Percentiles rank a stretch among this genome's conserved stretches.
phyloP scores from a whole-genome alignment of 1,140 invertebrate species.

The Steinernema feltiae region DNA sequence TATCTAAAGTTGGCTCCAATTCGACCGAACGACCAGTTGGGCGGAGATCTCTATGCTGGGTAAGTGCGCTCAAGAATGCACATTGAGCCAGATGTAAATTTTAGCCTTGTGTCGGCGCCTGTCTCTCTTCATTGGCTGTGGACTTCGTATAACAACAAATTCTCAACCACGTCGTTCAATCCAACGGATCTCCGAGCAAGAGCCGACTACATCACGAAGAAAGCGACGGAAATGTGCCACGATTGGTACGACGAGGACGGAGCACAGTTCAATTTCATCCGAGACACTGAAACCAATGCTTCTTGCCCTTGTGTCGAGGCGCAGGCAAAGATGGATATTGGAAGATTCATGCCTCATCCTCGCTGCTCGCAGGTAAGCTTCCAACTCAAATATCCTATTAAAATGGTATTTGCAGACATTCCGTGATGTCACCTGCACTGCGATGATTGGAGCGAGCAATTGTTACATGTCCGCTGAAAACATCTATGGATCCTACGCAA shows the following conservation, averaged over 20 bases:
- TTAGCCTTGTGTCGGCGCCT: conserved; percentile 52
- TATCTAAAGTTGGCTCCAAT: conserved; percentile 55
- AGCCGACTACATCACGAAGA: conserved; percentile 46
- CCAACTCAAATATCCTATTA: not conserved
- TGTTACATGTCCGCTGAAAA: conserved; percentile 56
- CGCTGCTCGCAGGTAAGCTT: conserved; percentile 47
- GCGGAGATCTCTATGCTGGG: conserved; percentile 11
- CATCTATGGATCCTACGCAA: conserved; percentile 53
- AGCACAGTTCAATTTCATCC: conserved; percentile 53
- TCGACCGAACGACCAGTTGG: conserved; percentile 24
- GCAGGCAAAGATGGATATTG: conserved; percentile 50
- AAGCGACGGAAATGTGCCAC: conserved; percentile 57
- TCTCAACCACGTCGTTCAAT: conserved; percentile 43
- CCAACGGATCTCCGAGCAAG: conserved; percentile 38
- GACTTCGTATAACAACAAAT: conserved; percentile 54
- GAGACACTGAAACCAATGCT: conserved; percentile 54
- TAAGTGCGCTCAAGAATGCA: not conserved
- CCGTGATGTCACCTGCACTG: conserved; percentile 56
- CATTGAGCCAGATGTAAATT: not conserved
- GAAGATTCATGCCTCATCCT: conserved; percentile 57
- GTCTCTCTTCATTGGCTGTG: conserved; percentile 57
- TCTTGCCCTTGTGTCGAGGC: conserved; percentile 53
- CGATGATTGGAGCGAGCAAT: conserved; percentile 53
- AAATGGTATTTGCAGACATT: conserved; percentile 31
- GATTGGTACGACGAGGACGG: conserved; percentile 55